Base-by-base conservation (phyloP, 1,140 invertebrate genomes). In the Drosophila lini region DNA sequence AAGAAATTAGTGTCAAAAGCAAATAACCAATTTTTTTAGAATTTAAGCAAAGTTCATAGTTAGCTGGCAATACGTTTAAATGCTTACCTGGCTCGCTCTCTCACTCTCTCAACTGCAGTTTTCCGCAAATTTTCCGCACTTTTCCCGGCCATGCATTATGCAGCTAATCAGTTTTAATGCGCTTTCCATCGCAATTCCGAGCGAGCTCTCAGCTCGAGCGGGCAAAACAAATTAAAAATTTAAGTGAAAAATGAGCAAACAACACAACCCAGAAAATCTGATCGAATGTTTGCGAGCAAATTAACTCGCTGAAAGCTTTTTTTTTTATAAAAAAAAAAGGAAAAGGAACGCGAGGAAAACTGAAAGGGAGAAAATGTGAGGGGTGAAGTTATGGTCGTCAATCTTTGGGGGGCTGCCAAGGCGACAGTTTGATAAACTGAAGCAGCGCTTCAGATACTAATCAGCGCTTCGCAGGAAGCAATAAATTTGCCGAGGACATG, bases 391-490 rank as follows among this genome's bases (percentile, higher is more conserved):
- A 77, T 82, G 80, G 47, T 69, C 80, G 83, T 86, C 82, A 86
- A 88, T 86, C 73, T 88, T 86, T 45, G 57, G 48, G 48, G 13
- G 13, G 32, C 59, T 64, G 60, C 71, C 58, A 68, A 82, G 83
- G 83, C 83, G 83, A 86, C 83, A 88, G 67, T 88, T 86, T 86
- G 83, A 86, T 88, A 86, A 88, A 86, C 83, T 88, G 83, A 63
- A 85, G 41, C 80, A 81, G 50, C 69, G 81, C 64, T 65, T 58
- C 47, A 79, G 80, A 88, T 88, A 84, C 84, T 88, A 89, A 88
- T 88, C 83, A 84, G 80, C 81, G 78, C 62, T 78, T 25, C 69
- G 70, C 83, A 85, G 83, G 84, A 88, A 88, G 80, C 78, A 82
- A 88, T 88, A 88, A 88, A 88, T 88, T 78, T 56, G 58, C 74